phyloP scores from a whole-genome alignment of 2,113 vertebrate genomes.

The Burhinus bistriatus region DNA sequence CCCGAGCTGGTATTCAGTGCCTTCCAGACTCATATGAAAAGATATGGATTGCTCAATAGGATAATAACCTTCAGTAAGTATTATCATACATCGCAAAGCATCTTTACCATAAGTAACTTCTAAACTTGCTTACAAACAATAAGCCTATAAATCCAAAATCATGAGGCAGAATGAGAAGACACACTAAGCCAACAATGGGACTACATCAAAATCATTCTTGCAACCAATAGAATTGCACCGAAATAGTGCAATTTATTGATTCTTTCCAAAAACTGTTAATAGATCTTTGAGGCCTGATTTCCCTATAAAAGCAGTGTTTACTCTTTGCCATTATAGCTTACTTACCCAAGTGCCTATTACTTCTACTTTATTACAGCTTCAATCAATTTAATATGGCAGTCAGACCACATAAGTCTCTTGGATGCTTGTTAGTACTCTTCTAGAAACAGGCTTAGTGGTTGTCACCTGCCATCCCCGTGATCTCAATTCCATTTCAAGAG shows the following conservation, averaged over 20 bases:
- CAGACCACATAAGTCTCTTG: background rate
- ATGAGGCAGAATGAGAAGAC: background rate
- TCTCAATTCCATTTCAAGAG: background rate
- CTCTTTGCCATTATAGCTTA: background rate
- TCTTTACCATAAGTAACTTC: background rate
- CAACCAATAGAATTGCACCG: background rate
- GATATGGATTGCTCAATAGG: background rate
- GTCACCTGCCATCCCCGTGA: background rate
- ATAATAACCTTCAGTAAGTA: background rate
- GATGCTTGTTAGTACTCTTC: background rate
- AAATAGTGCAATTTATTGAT: background rate
- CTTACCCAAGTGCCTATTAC: background rate
- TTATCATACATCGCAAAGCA: background rate
- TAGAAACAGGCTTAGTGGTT: background rate
- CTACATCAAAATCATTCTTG: background rate
- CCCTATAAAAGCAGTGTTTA: background rate
- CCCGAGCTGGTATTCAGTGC: background rate
- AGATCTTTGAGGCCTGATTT: background rate
- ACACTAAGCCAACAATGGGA: background rate
- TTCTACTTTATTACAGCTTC: background rate
- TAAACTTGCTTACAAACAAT: background rate
- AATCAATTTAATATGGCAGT: background rate
- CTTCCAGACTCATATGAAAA: background rate
- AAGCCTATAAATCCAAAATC: background rate
- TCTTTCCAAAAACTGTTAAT: background rate